Evolutionary conservation across 2,113 vertebrate species (phyloP).

Genomic region (Typhlomys cinereus): DNA sequence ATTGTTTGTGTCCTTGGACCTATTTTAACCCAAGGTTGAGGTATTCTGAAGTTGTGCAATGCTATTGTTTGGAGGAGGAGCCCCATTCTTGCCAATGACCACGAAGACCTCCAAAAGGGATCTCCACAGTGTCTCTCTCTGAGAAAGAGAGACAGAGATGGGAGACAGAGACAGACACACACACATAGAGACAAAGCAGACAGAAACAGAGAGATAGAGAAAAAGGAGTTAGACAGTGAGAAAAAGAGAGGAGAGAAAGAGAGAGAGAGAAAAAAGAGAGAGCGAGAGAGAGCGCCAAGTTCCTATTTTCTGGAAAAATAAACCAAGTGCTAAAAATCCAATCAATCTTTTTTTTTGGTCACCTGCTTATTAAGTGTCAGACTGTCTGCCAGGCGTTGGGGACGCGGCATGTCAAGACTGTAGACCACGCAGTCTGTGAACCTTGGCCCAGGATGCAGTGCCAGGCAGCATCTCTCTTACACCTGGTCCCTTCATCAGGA

Average conservation of each 20-base stretch:
- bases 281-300: not conserved
- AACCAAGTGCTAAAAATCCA: conserved; percentile 58
- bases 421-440: not conserved
- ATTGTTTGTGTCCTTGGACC: not conserved
- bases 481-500: not conserved
- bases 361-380: conserved; percentile 21
- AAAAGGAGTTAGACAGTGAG: too few relatives aligned
- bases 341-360: conserved; percentile 41
- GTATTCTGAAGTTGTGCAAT: not conserved
- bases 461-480: not conserved
- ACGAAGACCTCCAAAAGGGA: not conserved
- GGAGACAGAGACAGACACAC: too few relatives aligned
- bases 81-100: not conserved
- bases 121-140: not conserved
- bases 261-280: not conserved
- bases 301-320: conserved; percentile 26
- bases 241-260: too few relatives aligned
- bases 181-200: not conserved
- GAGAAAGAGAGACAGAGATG: too few relatives aligned
- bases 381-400: not conserved
- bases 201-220: not conserved
- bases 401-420: not conserved
- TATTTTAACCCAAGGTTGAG: not conserved
- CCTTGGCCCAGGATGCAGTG: not conserved
- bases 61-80: not conserved